Base-by-base conservation (phyloP, 2,888 invertebrate genomes). In the Stenolophus ochropezus region DNA sequence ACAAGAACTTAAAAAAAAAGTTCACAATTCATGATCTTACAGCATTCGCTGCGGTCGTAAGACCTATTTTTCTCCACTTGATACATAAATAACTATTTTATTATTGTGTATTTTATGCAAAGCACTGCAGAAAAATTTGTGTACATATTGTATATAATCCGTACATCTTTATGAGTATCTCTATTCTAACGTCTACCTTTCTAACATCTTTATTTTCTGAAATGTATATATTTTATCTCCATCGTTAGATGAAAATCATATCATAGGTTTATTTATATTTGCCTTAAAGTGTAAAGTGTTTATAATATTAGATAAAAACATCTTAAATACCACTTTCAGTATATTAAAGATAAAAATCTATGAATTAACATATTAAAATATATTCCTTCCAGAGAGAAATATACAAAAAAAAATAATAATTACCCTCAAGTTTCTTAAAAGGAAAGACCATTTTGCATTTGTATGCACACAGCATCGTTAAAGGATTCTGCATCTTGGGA, bases 401-500 rank as follows among this genome's bases (percentile, higher is more conserved):
- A 21, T 33, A 69, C 4, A 4, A 42, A 42, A 42, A n/a, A n/a
- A 42, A 1, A 42, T 20, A 33, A 69, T 69, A 69, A 69, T 69
- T 69, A 33, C 14, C 5, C 11, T 14, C 33, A 69, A 69, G 27
- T n/a, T 18, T 8, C 65, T 33, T 69, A 33, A 69, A 69, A 69
- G 33, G 65, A 4, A 69, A 69, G 18, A 69, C 33, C 16, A 33
- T 33, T 69, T 69, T 61, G 14, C 8, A 69, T 69, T 69, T 69
- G 65, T 69, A 69, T 33, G 65, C 65, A 16, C 33, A 42, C 18
- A 27, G 18, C 65, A 69, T 69, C 33, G 18, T 69, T 69, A 33
- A 61, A 18, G 27, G 65, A 69, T 14, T 27, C 65, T 69, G 65
- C n/a, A n/a, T n/a, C n/a, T n/a, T n/a, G n/a, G n/a, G n/a, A n/a